Evolutionary conservation across 2,888 invertebrate genomes (phyloP).

Genomic region (Malacosoma neustria): DNA sequence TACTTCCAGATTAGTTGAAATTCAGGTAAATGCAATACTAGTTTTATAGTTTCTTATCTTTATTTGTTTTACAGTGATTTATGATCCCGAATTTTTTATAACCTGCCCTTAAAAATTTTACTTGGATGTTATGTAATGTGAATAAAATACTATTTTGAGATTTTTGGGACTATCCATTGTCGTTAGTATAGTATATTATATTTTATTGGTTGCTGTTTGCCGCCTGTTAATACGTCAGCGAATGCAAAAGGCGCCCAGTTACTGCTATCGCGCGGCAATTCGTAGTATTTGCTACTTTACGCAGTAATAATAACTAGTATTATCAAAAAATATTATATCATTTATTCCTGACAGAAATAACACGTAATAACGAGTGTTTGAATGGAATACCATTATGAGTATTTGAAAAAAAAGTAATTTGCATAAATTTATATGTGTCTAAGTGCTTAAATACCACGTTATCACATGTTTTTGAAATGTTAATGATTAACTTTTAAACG

Average conservation of each 20-base stretch:
- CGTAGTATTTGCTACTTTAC: too few species aligned
- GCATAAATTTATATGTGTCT: conserved; percentile 37
- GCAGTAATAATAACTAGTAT: too few species aligned
- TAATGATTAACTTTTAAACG: not conserved
- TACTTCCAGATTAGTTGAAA: conserved; percentile 75
- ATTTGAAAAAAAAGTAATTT: conserved; percentile 43
- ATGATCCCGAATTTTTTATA: conserved; percentile 22
- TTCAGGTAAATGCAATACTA: conserved; percentile 65
- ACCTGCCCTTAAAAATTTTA: conserved; percentile 37
- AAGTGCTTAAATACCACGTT: conserved; percentile 2
- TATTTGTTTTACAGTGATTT: conserved; percentile 1
- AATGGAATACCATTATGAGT: too few species aligned
- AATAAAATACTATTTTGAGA: conserved; percentile 36
- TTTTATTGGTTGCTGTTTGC: too few species aligned
- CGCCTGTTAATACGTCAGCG: too few species aligned
- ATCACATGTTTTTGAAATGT: not conserved
- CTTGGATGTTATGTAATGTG: conserved; percentile 44
- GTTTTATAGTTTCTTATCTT: not conserved
- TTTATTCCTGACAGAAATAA: too few species aligned
- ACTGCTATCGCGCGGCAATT: too few species aligned
- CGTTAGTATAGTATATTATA: too few species aligned
- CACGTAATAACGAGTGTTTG: too few species aligned
- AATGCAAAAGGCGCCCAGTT: too few species aligned
- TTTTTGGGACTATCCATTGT: too few species aligned
- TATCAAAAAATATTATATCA: too few species aligned